Conservation (phyloP, 2,113 vertebrate genomes). For the Leptocoma aspasia region DNA sequence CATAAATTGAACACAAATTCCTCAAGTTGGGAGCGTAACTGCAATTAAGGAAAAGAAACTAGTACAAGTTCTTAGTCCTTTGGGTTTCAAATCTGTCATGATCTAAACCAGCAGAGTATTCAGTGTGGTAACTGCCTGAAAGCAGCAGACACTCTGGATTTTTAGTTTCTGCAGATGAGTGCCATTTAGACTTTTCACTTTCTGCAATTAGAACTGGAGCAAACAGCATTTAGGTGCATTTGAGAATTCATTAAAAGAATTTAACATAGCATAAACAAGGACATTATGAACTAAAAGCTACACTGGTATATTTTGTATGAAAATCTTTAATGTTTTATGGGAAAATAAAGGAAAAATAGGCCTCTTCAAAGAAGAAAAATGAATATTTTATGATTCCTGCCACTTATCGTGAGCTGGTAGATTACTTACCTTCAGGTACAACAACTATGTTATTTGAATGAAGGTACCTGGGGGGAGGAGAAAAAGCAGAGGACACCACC, state of each 20-base stretch:
- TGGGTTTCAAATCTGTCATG: not conserved
- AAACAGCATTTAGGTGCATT: not conserved
- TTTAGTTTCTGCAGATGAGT: not conserved
- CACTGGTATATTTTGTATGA: not conserved
- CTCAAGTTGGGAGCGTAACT: not conserved
- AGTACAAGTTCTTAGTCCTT: not conserved
- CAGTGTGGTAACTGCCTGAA: not conserved
- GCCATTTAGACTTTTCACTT: not conserved
- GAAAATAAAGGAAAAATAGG: slow-evolving; percentile 21
- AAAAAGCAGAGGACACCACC: slow-evolving; percentile 47
- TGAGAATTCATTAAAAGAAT: slow-evolving; percentile 21
- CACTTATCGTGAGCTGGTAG: slow-evolving; percentile 27
- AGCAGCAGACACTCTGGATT: not conserved
- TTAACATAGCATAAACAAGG: not conserved
- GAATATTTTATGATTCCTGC: slow-evolving; percentile 21
- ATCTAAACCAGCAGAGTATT: not conserved
- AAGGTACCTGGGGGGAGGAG: slow-evolving; percentile 82
- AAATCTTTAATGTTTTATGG: slow-evolving; percentile 27
- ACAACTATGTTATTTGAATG: slow-evolving; percentile 96
- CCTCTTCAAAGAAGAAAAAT: slow-evolving; percentile 22
- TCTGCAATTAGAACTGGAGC: slow-evolving; percentile 15
- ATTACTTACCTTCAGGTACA: slow-evolving; percentile 90
- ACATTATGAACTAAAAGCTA: not conserved
- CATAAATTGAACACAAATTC: not conserved
- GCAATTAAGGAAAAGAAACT: not conserved